phyloP scores from a whole-genome alignment of 2,113 vertebrate species.

The Centropus unirufus region DNA sequence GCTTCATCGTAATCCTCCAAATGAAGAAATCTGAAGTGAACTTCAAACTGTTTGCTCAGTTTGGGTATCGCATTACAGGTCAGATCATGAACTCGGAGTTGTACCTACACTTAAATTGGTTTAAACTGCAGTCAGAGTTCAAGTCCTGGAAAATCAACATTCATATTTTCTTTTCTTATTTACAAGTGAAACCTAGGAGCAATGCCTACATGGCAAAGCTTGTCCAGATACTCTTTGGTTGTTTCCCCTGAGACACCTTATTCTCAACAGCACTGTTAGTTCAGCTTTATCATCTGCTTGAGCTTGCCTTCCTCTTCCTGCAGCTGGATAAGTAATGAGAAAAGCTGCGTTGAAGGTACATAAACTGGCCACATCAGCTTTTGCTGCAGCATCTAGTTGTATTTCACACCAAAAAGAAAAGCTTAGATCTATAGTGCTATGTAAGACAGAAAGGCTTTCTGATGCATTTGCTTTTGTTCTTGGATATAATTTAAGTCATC shows the following conservation, averaged over 20 bases:
- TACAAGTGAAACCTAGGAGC: background rate
- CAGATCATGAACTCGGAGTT: background rate
- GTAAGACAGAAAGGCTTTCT: background rate
- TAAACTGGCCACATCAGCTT: background rate
- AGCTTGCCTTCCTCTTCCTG: background rate
- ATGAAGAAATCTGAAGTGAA: slow-evolving; percentile 59
- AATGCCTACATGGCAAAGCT: background rate
- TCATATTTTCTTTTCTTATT: background rate
- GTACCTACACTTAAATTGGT: slow-evolving; percentile 19
- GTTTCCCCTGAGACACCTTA: background rate
- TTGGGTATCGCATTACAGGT: slow-evolving; percentile 24
- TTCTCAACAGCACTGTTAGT: background rate
- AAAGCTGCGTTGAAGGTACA: background rate
- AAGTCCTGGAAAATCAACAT: background rate
- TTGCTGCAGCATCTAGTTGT: background rate
- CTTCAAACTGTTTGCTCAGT: slow-evolving; percentile 41
- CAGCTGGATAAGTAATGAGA: background rate
- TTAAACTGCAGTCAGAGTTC: slow-evolving; percentile 36
- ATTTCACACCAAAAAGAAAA: background rate
- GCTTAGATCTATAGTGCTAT: background rate
- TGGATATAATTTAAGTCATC: background rate
- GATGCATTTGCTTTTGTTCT: background rate
- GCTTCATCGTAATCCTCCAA: slow-evolving; percentile 53
- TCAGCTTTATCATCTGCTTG: background rate
- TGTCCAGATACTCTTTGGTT: background rate